phyloP scores from a whole-genome alignment of 2,888 invertebrate genomes.

The Syritta pipiens region DNA sequence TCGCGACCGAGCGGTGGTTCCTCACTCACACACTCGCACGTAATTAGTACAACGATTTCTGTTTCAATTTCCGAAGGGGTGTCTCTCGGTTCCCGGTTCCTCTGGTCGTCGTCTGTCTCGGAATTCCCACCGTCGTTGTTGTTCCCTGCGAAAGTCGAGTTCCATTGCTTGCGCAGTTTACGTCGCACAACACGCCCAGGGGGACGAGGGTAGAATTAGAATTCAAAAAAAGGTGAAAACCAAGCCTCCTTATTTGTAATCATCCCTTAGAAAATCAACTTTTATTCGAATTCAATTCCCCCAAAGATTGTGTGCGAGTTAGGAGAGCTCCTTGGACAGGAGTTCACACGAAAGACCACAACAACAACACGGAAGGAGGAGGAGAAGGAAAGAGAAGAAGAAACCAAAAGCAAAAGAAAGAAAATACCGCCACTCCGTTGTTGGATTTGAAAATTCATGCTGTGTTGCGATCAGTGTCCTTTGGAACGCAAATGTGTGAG shows the following conservation, averaged over 20 bases:
- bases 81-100: too few species aligned
- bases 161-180: conserved; percentile 1
- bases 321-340: too few species aligned
- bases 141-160: neutral
- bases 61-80: conserved; percentile 34
- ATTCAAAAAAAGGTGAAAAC: conserved; percentile 2
- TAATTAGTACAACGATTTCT: conserved; percentile 33
- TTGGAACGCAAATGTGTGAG: conserved; percentile 41
- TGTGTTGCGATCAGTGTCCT: conserved; percentile 40
- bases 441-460: conserved; percentile 3
- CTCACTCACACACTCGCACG: conserved; percentile 15
- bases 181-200: conserved; percentile 16
- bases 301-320: neutral
- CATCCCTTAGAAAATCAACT: conserved; percentile 8
- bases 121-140: conserved; percentile 36
- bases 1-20: neutral
- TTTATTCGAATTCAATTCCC: conserved; percentile 9
- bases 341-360: conserved; percentile 48
- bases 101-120: too few species aligned
- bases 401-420: neutral
- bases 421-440: conserved; percentile 14
- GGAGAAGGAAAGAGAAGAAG: conserved; percentile 3
- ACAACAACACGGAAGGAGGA: conserved; percentile 9
- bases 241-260: neutral
- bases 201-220: conserved; percentile 44